phyloP scores from a whole-genome alignment of 2,113 vertebrate genomes.

The Aegithalos caudatus region DNA sequence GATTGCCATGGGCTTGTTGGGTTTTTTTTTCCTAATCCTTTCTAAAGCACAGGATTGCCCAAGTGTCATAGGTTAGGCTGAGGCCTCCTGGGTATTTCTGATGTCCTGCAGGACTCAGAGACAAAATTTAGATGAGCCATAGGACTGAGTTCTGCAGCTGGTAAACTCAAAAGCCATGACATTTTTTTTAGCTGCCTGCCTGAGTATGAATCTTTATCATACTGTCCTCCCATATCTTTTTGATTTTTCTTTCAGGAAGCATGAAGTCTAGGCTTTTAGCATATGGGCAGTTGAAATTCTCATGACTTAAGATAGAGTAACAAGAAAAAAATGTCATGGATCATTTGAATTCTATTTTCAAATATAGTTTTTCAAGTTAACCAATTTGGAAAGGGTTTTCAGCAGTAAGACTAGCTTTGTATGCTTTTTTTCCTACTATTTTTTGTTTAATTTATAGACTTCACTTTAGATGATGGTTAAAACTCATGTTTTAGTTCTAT shows the following conservation, averaged over 20 bases:
- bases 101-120: accelerated
- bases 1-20: neutral
- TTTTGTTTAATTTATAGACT: neutral
- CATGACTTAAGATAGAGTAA: neutral
- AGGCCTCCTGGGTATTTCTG: neutral
- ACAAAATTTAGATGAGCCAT: neutral
- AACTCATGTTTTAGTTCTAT: neutral
- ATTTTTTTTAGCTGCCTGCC: neutral
- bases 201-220: neutral
- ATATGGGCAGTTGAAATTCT: neutral
- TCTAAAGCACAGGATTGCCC: neutral
- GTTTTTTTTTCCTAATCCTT: neutral
- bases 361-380: neutral
- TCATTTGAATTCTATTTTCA: neutral
- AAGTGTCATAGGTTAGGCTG: neutral
- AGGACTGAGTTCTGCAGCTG: neutral
- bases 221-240: neutral
- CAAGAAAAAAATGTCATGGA: neutral
- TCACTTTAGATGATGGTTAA: slow-evolving; percentile 18
- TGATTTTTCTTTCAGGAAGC: neutral
- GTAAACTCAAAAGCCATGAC: neutral
- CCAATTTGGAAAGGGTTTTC: neutral
- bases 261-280: neutral
- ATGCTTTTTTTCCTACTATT: neutral
- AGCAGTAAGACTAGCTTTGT: neutral